A percentile compares a stretch with the other conserved stretches of the same genome.
These are phyloP conservation scores for Heteronetta atricapilla DNA, from an alignment of 2,113 vertebrate genomes.

Conservation along the genomic window DNA sequence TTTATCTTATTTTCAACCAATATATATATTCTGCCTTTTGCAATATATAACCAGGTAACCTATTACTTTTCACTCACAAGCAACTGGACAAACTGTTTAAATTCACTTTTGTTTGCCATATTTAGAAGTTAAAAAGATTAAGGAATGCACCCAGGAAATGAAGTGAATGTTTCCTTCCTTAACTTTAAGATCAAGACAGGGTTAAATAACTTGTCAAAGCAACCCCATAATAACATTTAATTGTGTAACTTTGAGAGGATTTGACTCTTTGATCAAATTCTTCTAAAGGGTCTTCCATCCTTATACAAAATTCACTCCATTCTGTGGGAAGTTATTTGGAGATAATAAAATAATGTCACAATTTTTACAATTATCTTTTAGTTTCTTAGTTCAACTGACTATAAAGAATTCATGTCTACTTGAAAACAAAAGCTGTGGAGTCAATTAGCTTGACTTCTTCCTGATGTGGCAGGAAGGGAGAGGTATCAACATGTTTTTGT, in stretches of 20 bases:
- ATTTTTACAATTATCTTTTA: background rate
- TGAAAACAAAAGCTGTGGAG: background rate
- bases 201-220: background rate
- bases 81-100: background rate
- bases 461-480: background rate
- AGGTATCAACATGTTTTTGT: background rate
- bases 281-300: background rate
- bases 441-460: background rate
- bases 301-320: background rate
- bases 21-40: background rate
- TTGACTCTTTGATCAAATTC: background rate
- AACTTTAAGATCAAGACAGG: background rate
- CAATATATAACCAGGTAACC: fast-evolving
- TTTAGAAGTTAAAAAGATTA: background rate
- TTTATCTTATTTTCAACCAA: background rate
- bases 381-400: background rate
- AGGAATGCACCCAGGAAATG: background rate
- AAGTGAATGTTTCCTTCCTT: fast-evolving
- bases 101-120: background rate
- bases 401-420: background rate
- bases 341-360: background rate
- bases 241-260: background rate
- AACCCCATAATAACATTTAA: background rate
- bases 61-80: background rate
- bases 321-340: fast-evolving